Base-by-base conservation (phyloP, 2,113 vertebrate species). In the Chinchilla lanigera region DNA sequence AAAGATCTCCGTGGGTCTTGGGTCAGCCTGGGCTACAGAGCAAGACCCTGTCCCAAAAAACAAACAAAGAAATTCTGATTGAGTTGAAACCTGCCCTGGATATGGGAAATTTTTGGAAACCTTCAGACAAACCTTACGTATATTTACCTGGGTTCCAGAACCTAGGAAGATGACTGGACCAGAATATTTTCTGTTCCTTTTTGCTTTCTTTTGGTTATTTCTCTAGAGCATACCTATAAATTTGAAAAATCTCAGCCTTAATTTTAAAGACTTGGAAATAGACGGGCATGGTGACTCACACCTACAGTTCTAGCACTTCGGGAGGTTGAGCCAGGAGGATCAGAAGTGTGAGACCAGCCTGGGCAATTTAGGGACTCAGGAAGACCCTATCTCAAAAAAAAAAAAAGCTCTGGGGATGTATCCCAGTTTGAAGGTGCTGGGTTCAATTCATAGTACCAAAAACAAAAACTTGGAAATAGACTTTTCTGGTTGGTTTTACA, bases 261-360 rank as follows among this genome's bases (percentile, higher is more conserved):
- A 60, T 71, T 87, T 94, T 75, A 83, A 95, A 95, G 80, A 58
- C 22, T 89, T 91, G 17, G 47, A 96, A 91, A 47, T 35, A 65
- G 78, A 47, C 17, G 4, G 47, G 47, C 47, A 33, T 3, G 5
- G 26, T 30, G 26, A 28, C 12, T 28, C 26, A 47, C 26, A 50
- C 44, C 47, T 50, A 35, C 50, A 54, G 9, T 80, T 20, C 30
- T 3, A 52, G 77, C 47, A 52, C 47, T 35, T 28, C 52, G 77
- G 16, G 77, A 50, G 47, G 47, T 14, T 52, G 30, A 52, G 28
- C 38, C 28, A 80, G 47, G 73, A 80, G 17, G 77, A 35, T 20
- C 14, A 26, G 14, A 80, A 54, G 16, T 52, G 52, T 52, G 47
- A 35, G 77, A 7, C 16, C 77, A 78, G 28, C 44, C 26, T 17